Evolutionary conservation across 2,113 vertebrate species (phyloP).

Genomic region (Pyrgilauda ruficollis): DNA sequence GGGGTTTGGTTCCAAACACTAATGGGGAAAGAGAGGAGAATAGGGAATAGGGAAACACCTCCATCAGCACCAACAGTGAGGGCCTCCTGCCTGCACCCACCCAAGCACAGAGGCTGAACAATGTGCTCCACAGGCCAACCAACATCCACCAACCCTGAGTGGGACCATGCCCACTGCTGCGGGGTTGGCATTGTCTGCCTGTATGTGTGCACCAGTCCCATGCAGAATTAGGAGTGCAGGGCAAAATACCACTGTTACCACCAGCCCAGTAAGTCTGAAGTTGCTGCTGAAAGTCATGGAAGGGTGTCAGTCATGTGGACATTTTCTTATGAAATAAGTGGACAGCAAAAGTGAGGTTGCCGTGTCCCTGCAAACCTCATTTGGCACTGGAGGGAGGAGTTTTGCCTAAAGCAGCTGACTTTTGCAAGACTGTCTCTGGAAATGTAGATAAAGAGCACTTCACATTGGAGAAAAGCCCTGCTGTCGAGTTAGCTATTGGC

Average conservation of each 20-base stretch:
- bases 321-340: neutral
- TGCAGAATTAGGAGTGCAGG: neutral
- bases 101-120: neutral
- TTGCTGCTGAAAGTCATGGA: neutral
- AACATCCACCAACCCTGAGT: neutral
- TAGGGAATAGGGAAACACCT: neutral
- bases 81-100: neutral
- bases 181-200: neutral
- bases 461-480: neutral
- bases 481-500: neutral
- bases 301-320: neutral
- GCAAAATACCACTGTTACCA: neutral
- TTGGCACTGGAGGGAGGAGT: neutral
- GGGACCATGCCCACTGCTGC: accelerated
- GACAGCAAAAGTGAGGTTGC: neutral
- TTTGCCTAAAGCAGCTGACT: neutral
- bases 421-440: neutral
- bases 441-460: slow-evolving; percentile 30
- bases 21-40: neutral
- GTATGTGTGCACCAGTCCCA: accelerated
- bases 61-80: accelerated
- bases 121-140: neutral
- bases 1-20: accelerated
- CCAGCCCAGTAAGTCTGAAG: neutral
- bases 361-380: neutral